Base-by-base conservation (phyloP, 2,888 invertebrate genomes). In the Oegoconia quadripuncta region DNA sequence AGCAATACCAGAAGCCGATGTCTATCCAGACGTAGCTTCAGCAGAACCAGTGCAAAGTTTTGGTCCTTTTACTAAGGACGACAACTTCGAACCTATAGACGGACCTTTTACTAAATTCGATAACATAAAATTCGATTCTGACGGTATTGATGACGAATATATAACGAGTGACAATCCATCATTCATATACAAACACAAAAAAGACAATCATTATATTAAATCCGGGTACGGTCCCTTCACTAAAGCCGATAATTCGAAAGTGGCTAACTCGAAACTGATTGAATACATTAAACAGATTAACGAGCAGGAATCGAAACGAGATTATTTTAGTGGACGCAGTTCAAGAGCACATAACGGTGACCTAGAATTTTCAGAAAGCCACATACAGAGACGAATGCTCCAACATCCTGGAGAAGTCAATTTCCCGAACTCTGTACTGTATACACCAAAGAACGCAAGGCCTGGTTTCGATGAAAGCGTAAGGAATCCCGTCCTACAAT, bases 401-500 rank as follows among this genome's bases (percentile, higher is more conserved):
- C 91, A 92, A 41, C 90, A 91, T 56, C 91, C 91, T 0, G 92
- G 92, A 13, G 89, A 90, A 48, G 81, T 83, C 0, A 89, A 83
- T 35, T 93, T 92, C 54, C 93, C 93, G 0, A 90, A 90, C 47
- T 93, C 93, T 0, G 78, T 88, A 9, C 71, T 91, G 59, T 93
- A 93, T 59, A 90, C 90, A 1, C 88, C 92, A 0, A 90, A 89
- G 41, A 89, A 88, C 48, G 87, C 90, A 1, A 90, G 90, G 50
- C 89, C 90, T 3, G 89, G 89, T 5, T 90, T 93, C 44, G 93
- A 91, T 44, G 92, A 93, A 52, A 92, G 93, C 18, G 91, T 92
- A 0, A 81, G 94, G 26, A 91, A 92, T 15, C 94, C 94, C 0
- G 93, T 94, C 2, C 80, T 94, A 0, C 93, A 94, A 57, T 94